These are phyloP conservation scores for Cataglyphis hispanica DNA, from an alignment of 1,140 invertebrate genomes.

Conservation along the genomic window DNA sequence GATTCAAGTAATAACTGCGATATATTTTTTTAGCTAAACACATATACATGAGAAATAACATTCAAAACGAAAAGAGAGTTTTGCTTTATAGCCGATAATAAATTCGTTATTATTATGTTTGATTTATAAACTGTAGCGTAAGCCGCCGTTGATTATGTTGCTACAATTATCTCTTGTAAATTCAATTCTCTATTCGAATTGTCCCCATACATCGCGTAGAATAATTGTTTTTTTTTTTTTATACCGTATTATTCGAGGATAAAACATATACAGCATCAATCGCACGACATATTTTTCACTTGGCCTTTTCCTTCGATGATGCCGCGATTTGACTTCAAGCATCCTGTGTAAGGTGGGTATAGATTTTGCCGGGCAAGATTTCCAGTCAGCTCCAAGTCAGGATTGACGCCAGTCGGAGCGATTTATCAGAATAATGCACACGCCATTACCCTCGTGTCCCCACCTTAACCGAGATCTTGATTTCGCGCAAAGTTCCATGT, in stretches of 20 bases:
- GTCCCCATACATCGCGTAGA: background rate
- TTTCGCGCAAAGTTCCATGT: conserved; percentile 71
- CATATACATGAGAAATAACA: background rate
- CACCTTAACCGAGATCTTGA: conserved; percentile 76
- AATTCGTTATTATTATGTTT: background rate
- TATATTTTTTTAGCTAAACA: background rate
- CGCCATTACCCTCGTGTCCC: conserved; percentile 77
- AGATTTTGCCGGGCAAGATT: conserved; percentile 75
- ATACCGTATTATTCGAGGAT: conserved; percentile 10
- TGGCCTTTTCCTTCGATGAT: conserved; percentile 41
- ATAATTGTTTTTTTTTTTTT: background rate
- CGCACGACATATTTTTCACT: conserved; percentile 34
- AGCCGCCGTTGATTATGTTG: background rate
- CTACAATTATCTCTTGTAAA: background rate
- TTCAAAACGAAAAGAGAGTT: background rate
- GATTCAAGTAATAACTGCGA: conserved; percentile 31
- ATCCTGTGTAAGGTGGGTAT: conserved; percentile 69
- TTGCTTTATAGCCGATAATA: background rate
- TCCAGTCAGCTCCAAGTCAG: conserved; percentile 76
- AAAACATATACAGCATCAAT: conserved; percentile 17
- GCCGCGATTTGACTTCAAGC: conserved; percentile 66
- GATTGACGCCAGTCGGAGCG: conserved; percentile 75
- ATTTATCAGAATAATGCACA: conserved; percentile 81
- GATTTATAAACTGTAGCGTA: no score
- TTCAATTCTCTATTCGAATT: background rate